These are phyloP conservation scores for Diceros bicornis DNA, from an alignment of 2,797 vertebrate species.

Conservation along the genomic window DNA sequence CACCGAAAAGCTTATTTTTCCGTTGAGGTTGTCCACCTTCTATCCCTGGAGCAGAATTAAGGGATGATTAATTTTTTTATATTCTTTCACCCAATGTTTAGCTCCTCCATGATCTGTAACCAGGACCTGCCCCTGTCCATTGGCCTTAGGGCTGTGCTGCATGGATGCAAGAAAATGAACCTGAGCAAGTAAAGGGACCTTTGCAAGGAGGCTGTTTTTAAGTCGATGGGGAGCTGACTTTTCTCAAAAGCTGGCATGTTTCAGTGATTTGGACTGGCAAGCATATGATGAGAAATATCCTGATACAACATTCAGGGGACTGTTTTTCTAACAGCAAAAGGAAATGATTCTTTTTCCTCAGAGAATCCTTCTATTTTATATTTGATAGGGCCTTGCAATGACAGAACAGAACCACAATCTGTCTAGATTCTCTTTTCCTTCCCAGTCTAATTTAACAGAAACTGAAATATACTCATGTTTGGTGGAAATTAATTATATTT, in stretches of 20 bases:
- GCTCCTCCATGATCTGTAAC: background rate
- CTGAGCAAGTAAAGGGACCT: background rate
- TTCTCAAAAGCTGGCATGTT: background rate
- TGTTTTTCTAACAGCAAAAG: conserved; percentile 25
- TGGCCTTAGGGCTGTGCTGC: background rate
- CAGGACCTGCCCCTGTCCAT: background rate
- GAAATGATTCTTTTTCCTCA: background rate
- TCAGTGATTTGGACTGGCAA: background rate
- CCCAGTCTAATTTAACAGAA: conserved; percentile 46
- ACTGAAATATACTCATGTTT: background rate
- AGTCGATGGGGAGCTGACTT: background rate
- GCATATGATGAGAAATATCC: background rate
- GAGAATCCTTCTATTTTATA: background rate
- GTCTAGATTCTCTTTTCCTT: background rate
- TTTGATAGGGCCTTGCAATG: background rate
- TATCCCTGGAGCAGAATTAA: conserved; percentile 16
- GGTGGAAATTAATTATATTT: conserved; percentile 15
- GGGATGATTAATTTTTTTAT: background rate
- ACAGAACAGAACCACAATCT: background rate
- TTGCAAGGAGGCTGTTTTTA: background rate
- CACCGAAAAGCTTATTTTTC: conserved; percentile 8
- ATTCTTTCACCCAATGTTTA: background rate
- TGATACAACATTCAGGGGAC: background rate
- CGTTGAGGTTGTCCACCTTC: background rate
- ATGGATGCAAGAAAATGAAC: background rate